Base-by-base conservation (phyloP, 2,797 vertebrate species). In the Oryzias sinensis region DNA sequence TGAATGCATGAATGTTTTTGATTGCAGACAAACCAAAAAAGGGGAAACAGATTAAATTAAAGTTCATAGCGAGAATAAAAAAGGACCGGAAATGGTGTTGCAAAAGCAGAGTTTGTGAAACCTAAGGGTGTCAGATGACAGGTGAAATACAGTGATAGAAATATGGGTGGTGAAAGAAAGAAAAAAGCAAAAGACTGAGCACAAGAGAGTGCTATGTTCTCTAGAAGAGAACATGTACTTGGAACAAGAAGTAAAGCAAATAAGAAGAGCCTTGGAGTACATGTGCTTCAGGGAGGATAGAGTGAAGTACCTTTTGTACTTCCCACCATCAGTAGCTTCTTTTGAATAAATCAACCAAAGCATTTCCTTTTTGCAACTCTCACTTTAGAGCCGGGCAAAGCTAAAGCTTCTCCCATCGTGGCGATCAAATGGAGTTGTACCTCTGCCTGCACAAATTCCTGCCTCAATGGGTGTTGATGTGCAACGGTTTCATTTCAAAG, bases 221-320 rank as follows among this genome's bases (percentile, higher is more conserved):
- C 66, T 44, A 15, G 59, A 71, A 76, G 61, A 68, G 57, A 24
- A 48, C 69, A 48, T 79, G 76, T 70, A 76, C 77, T 81, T 80
- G 78, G 79, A 83, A 86, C 74, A 62, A 75, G 57, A 65, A 82
- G 76, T 70, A 76, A 77, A 83, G 74, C 56, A 18, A 68, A 83
- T 81, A 77, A 80, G 75, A 52, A 62, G 62, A 80, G 82, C 81
- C 82, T 83, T 79, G 69, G 74, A 78, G 77, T 82, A 78, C 83
- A 84, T 84, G 62, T 65, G 82, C 87, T 87, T 78, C 63, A 60
- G 84, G 80, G 81, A 85, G 62, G 74, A 82, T 69, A 68, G 77
- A 82, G 76, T 79, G 79, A 88, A 85, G 81, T 81, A 83, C 80
- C 82, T 83, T 88, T 91, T 88, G 85, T 89, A 18, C 82, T 88